Evolutionary conservation across 1,140 invertebrate genomes (phyloP).

Genomic region (Hestina assimilis): DNA sequence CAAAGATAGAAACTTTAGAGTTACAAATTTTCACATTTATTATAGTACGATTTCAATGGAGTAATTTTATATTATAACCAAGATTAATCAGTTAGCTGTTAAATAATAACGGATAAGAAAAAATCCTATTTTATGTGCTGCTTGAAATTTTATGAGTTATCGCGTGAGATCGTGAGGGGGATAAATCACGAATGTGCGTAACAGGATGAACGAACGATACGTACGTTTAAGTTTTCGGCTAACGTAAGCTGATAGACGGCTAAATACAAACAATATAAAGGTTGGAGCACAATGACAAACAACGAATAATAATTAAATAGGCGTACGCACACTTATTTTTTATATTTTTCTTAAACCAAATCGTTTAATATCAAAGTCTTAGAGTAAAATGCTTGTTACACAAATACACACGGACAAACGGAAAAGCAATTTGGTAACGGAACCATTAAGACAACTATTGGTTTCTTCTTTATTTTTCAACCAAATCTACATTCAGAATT

Average conservation of each 20-base stretch:
- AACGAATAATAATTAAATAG: slow-evolving; percentile 30
- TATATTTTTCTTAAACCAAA: too few relatives aligned
- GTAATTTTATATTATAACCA: too few relatives aligned
- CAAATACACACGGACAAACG: too few relatives aligned
- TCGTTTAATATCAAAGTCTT: too few relatives aligned
- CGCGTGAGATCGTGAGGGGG: not conserved
- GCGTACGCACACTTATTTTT: slow-evolving; percentile 15
- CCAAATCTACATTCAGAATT: too few relatives aligned
- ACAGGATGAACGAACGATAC: slow-evolving; percentile 11
- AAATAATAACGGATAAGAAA: not conserved
- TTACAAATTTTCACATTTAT: too few relatives aligned
- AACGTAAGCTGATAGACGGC: slow-evolving; percentile 13
- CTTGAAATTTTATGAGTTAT: slow-evolving; percentile 11
- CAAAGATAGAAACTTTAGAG: too few relatives aligned
- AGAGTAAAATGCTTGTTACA: too few relatives aligned
- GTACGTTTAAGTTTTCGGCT: not conserved
- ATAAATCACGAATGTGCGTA: slow-evolving; percentile 16
- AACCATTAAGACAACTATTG: too few relatives aligned
- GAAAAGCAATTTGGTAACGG: too few relatives aligned
- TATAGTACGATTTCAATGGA: too few relatives aligned
- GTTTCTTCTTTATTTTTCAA: too few relatives aligned
- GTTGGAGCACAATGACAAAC: slow-evolving; percentile 15
- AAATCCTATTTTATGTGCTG: not conserved
- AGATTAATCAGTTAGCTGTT: not conserved
- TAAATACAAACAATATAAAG: slow-evolving; percentile 25